Evolutionary conservation across 2,888 invertebrate species (phyloP).

Genomic region (Leptinotarsa peninsularis): DNA sequence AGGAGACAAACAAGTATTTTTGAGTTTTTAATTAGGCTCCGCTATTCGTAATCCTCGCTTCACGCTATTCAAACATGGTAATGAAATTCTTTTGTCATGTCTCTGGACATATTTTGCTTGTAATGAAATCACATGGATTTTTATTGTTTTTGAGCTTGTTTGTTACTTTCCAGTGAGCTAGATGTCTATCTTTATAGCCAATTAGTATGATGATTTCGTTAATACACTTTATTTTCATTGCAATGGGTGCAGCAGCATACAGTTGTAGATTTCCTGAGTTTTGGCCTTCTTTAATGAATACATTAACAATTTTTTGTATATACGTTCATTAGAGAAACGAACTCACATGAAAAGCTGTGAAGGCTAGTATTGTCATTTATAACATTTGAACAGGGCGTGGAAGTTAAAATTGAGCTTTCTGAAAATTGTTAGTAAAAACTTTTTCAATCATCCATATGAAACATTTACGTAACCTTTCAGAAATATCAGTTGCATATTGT

Average conservation of each 20-base stretch:
- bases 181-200: conserved; percentile 19
- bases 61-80: conserved; percentile 28
- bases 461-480: too few species aligned
- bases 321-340: not conserved
- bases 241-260: conserved; percentile 10
- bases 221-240: conserved; percentile 11
- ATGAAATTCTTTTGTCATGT: conserved; percentile 34
- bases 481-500: too few species aligned
- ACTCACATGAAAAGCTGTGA: not conserved
- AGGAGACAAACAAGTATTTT: conserved; percentile 8
- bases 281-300: not conserved
- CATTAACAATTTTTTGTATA: not conserved
- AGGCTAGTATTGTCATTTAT: not conserved
- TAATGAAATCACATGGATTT: conserved; percentile 9
- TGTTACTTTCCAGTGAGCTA: conserved; percentile 17
- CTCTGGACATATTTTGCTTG: conserved; percentile 13
- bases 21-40: conserved; percentile 12
- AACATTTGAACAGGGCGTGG: too few species aligned
- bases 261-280: not conserved
- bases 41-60: conserved; percentile 32
- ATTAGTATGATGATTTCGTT: conserved; percentile 15
- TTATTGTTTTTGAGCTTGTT: conserved; percentile 18
- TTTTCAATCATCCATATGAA: too few species aligned
- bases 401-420: too few species aligned
- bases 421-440: too few species aligned